These are phyloP conservation scores for Rhodeus uyekii DNA, from an alignment of 2,797 vertebrate species.

Conservation along the genomic window DNA sequence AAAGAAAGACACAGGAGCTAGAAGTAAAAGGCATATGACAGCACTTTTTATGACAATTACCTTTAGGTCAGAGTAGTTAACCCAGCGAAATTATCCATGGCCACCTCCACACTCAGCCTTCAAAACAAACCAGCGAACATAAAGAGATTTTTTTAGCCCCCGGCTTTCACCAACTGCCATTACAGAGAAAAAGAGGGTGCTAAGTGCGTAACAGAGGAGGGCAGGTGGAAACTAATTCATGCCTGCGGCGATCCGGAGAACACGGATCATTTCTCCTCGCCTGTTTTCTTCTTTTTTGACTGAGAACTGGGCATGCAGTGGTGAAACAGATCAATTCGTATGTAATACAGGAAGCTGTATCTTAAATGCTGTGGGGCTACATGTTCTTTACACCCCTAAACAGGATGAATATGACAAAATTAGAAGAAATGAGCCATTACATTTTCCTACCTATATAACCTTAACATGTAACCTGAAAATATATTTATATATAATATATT, in stretches of 20 bases:
- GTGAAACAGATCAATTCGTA: slow-evolving; percentile 52
- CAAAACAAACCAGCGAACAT: slow-evolving; percentile 59
- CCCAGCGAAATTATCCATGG: slow-evolving; percentile 59
- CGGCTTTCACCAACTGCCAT: slow-evolving; percentile 60
- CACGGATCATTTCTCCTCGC: slow-evolving; percentile 59
- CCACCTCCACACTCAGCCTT: slow-evolving; percentile 54
- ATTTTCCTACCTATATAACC: no score
- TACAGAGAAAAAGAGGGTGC: slow-evolving; percentile 58
- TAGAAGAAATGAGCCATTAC: not conserved
- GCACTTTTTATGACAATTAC: slow-evolving; percentile 59
- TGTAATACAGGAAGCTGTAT: slow-evolving; percentile 35
- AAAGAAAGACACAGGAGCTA: slow-evolving; percentile 42
- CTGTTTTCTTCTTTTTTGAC: slow-evolving; percentile 46
- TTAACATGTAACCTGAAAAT: no score
- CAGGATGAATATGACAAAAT: not conserved
- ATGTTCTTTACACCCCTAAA: not conserved
- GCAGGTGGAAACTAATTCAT: slow-evolving; percentile 64
- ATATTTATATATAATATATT: no score
- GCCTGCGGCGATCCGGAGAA: slow-evolving; percentile 57
- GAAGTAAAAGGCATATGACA: slow-evolving; percentile 57
- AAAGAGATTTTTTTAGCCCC: slow-evolving; percentile 57
- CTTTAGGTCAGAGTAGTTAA: slow-evolving; percentile 63
- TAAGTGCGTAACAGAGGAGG: slow-evolving; percentile 62
- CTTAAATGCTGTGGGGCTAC: slow-evolving; percentile 13
- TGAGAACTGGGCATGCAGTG: slow-evolving; percentile 33